Evolutionary conservation across 2,888 invertebrate genomes (phyloP).

Genomic region (Pterostichus madidus): DNA sequence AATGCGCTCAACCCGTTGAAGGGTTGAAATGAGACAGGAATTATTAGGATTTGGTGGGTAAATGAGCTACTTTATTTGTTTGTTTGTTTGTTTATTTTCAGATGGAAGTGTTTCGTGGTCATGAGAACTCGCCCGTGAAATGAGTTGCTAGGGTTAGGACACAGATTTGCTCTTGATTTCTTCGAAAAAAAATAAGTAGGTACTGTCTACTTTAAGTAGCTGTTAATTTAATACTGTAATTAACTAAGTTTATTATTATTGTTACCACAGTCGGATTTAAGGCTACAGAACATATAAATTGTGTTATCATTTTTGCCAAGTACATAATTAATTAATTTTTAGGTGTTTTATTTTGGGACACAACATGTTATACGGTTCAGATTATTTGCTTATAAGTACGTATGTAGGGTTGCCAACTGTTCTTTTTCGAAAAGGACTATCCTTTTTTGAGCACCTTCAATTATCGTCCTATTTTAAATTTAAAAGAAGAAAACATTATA

Average conservation of each 20-base stretch:
- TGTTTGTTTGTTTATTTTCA: constrained; percentile 49
- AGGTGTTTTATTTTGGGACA: no score
- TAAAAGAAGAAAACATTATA: no score
- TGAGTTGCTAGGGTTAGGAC: constrained; percentile 1
- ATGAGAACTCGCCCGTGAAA: constrained; percentile 5
- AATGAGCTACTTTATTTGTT: constrained; percentile 55
- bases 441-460: no score
- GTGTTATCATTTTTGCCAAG: no score
- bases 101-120: constrained; percentile 14
- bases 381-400: no score
- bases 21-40: constrained; percentile 20
- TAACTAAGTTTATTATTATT: constrained; percentile 13
- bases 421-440: no score
- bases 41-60: constrained; percentile 50
- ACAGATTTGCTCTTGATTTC: constrained; percentile 24
- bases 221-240: neutral
- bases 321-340: no score
- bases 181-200: neutral
- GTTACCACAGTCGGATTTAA: no score
- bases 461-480: no score
- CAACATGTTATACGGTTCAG: no score
- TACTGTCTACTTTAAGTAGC: neutral
- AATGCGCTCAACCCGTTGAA: neutral
- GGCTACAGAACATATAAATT: no score
- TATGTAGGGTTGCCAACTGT: no score